These are phyloP conservation scores for Caenorhabditis sinica DNA, from an alignment of 2,888 invertebrate genomes.

Conservation along the genomic window DNA sequence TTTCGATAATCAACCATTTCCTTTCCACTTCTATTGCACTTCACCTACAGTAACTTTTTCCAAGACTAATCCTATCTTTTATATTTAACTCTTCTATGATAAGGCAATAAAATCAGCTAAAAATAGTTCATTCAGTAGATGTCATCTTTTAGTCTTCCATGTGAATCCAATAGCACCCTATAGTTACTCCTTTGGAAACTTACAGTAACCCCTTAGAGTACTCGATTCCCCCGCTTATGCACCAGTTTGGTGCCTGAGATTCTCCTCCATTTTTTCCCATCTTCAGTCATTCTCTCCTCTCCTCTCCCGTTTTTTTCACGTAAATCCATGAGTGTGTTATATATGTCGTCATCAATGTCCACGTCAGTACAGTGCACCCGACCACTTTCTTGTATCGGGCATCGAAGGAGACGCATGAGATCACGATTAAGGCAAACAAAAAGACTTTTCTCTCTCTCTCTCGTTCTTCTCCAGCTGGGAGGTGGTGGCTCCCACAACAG, in stretches of 20 bases:
- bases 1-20: no score
- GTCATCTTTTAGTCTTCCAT: no score
- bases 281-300: slow-evolving; percentile 5
- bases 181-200: no score
- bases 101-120: no score
- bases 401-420: slow-evolving; percentile 49
- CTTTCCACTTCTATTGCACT: no score
- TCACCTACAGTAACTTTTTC: no score
- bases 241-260: neutral
- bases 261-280: neutral
- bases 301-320: slow-evolving; percentile 31
- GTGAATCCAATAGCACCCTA: no score
- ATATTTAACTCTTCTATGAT: no score
- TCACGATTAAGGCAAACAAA: slow-evolving; percentile 66
- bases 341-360: slow-evolving; percentile 59
- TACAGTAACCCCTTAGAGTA: no score
- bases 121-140: no score
- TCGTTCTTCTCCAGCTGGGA: slow-evolving; percentile 21
- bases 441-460: slow-evolving; percentile 23
- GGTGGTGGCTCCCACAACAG: slow-evolving; percentile 23
- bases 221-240: neutral
- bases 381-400: slow-evolving; percentile 25
- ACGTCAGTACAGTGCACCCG: slow-evolving; percentile 55
- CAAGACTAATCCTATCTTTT: no score
- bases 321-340: slow-evolving; percentile 29